Evolutionary conservation across 2,888 invertebrate species (phyloP), one percentile per base, ranked within the genome.

Genomic region (Drosophila suboccidentalis): DNA sequence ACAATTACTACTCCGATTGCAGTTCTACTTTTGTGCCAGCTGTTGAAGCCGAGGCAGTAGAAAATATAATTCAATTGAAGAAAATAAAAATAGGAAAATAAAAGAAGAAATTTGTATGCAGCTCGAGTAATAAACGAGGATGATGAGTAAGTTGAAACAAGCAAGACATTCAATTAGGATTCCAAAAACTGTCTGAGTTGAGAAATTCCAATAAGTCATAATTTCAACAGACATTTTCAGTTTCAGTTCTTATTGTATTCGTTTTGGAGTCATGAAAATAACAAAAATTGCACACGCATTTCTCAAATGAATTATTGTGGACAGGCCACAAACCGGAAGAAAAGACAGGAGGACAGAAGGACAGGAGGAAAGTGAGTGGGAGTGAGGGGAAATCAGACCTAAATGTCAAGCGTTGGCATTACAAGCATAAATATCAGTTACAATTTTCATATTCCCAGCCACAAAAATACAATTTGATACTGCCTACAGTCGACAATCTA

Each of bases 351-450:
- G n/a, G 38, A n/a, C 65, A 49, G 38, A 4, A 36, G 26, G 5
- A 29, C 26, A 32, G 22, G 8, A 34, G 19, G 19, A 2, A 47
- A 17, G 41, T 4, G 8, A n/a, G 51, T 2, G 9, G 13, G 19
- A 22, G 63, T 43, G 36, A 60, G 19, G 22, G 61, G 43, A 34
- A 60, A 43, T 47, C 22, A 64, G 72, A 54, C 79, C 58, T 43
- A 69, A 86, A 75, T 89, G 84, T 83, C 84, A 84, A 87, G 71
- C 71, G 75, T 49, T 65, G 78, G 89, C 75, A 88, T 86, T 82
- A 83, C 86, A 80, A 65, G 80, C 84, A 89, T 89, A 88, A 84
- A 84, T 84, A 89, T 86, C 82, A 85, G 85, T 85, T 82, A 78
- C 82, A 78, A 87, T 82, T 89, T 87, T 79, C 80, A 84, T 87